Conservation (phyloP, 1,140 invertebrate genomes). For the Pseudomyrmex cubaensis region DNA sequence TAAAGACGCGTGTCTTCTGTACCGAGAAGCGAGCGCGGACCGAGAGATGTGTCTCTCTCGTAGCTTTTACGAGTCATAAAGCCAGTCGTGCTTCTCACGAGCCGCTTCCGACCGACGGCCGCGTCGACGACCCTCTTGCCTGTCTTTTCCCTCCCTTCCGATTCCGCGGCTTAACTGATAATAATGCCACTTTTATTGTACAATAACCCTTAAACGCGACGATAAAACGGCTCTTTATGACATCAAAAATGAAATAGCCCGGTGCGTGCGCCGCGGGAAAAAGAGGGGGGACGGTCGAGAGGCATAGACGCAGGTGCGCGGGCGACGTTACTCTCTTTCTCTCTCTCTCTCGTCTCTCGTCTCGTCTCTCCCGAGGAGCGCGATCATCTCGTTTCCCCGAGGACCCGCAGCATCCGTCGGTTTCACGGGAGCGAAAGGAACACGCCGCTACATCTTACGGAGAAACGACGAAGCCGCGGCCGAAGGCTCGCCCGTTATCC, state of each 20-base stretch:
- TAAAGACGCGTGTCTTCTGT: conserved; percentile 24
- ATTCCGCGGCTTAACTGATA: conserved; percentile 82
- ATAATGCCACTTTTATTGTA: conserved; percentile 85
- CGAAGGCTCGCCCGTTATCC: conserved; percentile 72
- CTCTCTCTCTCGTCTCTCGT: not conserved
- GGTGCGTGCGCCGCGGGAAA: conserved; percentile 29
- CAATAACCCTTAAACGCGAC: conserved; percentile 84
- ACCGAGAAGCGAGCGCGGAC: not conserved
- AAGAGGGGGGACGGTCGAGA: not conserved
- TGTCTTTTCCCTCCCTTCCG: conserved; percentile 50
- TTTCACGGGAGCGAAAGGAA: conserved; percentile 55
- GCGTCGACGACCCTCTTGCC: conserved; percentile 54
- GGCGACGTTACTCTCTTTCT: not conserved
- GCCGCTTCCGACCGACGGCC: conserved; percentile 72
- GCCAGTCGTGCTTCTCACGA: conserved; percentile 83
- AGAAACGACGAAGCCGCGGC: conserved; percentile 65
- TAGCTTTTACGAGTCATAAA: conserved; percentile 85
- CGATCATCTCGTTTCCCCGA: conserved; percentile 26
- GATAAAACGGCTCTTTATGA: conserved; percentile 83
- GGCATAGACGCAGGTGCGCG: conserved; percentile 46
- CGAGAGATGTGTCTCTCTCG: conserved; percentile 74
- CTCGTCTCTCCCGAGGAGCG: not conserved
- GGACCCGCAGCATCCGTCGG: conserved; percentile 7
- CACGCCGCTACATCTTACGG: conserved; percentile 81
- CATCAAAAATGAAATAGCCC: conserved; percentile 83